Conservation (phyloP, 64 coral and sea anemone genomes). For the Porites australiensis region DNA sequence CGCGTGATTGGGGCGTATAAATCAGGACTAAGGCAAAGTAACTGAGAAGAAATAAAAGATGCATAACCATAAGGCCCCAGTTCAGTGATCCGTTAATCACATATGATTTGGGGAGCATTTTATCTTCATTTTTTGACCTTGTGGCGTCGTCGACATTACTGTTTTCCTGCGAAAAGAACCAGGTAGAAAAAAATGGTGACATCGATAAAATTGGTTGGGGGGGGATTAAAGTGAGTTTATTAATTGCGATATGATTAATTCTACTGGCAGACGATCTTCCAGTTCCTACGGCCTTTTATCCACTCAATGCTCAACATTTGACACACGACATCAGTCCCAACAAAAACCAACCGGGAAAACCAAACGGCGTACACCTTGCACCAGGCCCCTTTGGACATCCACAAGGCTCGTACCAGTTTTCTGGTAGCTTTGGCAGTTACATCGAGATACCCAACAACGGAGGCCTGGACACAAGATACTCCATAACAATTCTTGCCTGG, state of each 20-base stretch:
- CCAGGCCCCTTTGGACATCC: background rate
- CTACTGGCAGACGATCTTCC: background rate
- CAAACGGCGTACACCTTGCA: background rate
- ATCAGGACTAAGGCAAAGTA: too few species aligned
- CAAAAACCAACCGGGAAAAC: background rate
- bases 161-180: too few species aligned
- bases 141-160: too few species aligned
- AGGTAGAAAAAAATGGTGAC: too few species aligned
- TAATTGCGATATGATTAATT: background rate
- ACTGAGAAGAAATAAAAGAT: too few species aligned
- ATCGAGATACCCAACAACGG: conserved; percentile 3
- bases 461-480: conserved; percentile 5
- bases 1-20: too few species aligned
- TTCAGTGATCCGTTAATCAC: too few species aligned
- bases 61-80: too few species aligned
- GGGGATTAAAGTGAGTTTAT: too few species aligned
- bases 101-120: too few species aligned
- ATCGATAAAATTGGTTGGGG: too few species aligned
- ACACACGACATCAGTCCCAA: background rate
- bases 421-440: background rate
- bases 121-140: too few species aligned
- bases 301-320: background rate
- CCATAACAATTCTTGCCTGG: conserved; percentile 1
- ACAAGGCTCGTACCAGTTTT: conserved; percentile 5
- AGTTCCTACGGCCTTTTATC: background rate